phyloP scores from a whole-genome alignment of 2,888 invertebrate species.

The Cynaeus angustus region DNA sequence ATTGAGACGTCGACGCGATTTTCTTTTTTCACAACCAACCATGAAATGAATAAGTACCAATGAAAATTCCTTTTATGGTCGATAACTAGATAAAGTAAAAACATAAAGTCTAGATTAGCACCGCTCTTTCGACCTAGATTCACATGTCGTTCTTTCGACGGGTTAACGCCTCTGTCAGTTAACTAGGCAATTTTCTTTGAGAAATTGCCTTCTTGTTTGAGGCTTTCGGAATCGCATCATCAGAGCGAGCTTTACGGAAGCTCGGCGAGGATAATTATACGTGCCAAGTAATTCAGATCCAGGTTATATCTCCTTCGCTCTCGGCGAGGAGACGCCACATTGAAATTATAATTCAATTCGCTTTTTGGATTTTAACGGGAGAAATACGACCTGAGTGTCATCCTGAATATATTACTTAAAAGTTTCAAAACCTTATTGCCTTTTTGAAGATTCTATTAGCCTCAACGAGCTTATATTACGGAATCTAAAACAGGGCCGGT shows the following conservation, averaged over 20 bases:
- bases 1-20: constrained; percentile 21
- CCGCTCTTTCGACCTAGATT: constrained; percentile 4
- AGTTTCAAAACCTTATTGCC: neutral
- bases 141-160: constrained; percentile 7
- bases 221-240: constrained; percentile 22
- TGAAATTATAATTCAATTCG: constrained; percentile 30
- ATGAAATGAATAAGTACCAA: too few relatives aligned
- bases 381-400: neutral
- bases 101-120: constrained; percentile 25
- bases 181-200: constrained; percentile 37
- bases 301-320: neutral
- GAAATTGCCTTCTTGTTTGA: constrained; percentile 30
- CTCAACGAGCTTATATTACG: neutral
- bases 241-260: constrained; percentile 10
- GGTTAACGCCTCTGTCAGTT: constrained; percentile 20
- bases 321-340: constrained; percentile 2
- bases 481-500: too few relatives aligned
- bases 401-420: constrained; percentile 7
- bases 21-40: neutral
- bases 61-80: too few relatives aligned
- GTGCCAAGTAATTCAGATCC: constrained; percentile 23
- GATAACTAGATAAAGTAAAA: constrained; percentile 1
- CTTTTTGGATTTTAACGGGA: neutral
- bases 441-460: neutral
- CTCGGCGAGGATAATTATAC: constrained; percentile 25